Conservation (phyloP, 2,888 invertebrate species). For the Liposcelis brunnea region DNA sequence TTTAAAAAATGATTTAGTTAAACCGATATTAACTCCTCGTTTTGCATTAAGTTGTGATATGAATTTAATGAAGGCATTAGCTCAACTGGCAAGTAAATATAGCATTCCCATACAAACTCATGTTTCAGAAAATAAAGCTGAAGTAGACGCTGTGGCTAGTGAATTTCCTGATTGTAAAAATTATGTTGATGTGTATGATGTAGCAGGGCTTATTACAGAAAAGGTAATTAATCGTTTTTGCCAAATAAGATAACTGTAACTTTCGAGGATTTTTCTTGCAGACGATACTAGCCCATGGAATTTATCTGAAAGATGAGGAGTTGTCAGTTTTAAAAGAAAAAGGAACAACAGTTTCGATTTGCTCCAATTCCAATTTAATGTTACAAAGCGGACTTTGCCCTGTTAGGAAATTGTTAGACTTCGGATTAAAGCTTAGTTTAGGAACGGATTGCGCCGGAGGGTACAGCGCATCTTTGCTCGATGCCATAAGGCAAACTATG, state of each 20-base stretch:
- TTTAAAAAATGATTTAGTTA: conserved; percentile 44
- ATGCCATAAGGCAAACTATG: conserved; percentile 54
- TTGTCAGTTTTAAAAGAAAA: conserved; percentile 38
- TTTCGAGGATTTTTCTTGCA: conserved; percentile 20
- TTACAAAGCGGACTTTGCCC: conserved; percentile 70
- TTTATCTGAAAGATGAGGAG: conserved; percentile 56
- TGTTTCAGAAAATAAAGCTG: conserved; percentile 61
- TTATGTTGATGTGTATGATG: conserved; percentile 63
- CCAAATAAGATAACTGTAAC: not conserved
- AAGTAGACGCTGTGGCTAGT: conserved; percentile 45
- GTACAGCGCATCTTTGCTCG: conserved; percentile 54
- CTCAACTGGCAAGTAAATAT: conserved; percentile 44
- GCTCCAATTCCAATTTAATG: conserved; percentile 70
- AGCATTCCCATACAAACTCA: conserved; percentile 71
- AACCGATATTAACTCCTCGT: conserved; percentile 62
- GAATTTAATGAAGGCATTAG: conserved; percentile 49
- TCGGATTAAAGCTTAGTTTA: conserved; percentile 37
- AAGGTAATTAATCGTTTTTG: conserved; percentile 36
- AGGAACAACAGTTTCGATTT: conserved; percentile 60
- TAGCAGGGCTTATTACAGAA: conserved; percentile 49
- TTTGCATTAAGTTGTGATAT: conserved; percentile 67
- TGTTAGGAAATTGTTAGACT: conserved; percentile 41
- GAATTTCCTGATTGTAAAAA: conserved; percentile 35
- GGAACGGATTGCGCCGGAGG: conserved; percentile 66
- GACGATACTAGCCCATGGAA: conserved; percentile 71